phyloP scores from a whole-genome alignment of 2,888 invertebrate genomes.

The Lymantria dispar region DNA sequence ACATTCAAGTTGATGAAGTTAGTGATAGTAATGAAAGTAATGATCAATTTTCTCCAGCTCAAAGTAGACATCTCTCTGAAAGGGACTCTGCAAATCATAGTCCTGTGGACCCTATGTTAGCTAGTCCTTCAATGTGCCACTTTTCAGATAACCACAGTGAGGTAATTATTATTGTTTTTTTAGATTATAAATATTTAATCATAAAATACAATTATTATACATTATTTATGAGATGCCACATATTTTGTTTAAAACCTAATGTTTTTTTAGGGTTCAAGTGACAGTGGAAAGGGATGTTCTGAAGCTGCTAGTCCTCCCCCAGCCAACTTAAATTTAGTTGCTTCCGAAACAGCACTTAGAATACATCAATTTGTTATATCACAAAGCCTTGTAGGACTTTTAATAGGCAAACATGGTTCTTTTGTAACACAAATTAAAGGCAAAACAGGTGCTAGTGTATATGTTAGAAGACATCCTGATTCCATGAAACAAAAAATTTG shows the following conservation, averaged over 20 bases:
- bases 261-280: conserved; percentile 86
- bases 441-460: conserved; percentile 89
- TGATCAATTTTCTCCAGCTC: conserved; percentile 61
- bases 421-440: conserved; percentile 91
- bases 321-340: conserved; percentile 79
- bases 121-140: conserved; percentile 86
- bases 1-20: conserved; percentile 59
- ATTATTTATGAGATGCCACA: no score
- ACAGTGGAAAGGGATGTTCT: conserved; percentile 91
- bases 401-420: conserved; percentile 92
- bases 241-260: neutral
- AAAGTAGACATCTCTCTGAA: conserved; percentile 67
- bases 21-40: conserved; percentile 61
- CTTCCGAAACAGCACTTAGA: conserved; percentile 68
- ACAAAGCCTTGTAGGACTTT: conserved; percentile 89
- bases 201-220: neutral
- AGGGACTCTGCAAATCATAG: conserved; percentile 91
- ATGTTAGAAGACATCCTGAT: conserved; percentile 90
- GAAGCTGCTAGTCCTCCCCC: conserved; percentile 88
- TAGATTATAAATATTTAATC: neutral
- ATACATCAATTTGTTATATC: conserved; percentile 90
- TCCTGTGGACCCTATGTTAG: conserved; percentile 87
- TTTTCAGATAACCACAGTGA: conserved; percentile 88
- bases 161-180: conserved; percentile 48
- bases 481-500: conserved; percentile 90